Base-by-base conservation (phyloP, 2,888 invertebrate species). In the Ophion slaviceki region DNA sequence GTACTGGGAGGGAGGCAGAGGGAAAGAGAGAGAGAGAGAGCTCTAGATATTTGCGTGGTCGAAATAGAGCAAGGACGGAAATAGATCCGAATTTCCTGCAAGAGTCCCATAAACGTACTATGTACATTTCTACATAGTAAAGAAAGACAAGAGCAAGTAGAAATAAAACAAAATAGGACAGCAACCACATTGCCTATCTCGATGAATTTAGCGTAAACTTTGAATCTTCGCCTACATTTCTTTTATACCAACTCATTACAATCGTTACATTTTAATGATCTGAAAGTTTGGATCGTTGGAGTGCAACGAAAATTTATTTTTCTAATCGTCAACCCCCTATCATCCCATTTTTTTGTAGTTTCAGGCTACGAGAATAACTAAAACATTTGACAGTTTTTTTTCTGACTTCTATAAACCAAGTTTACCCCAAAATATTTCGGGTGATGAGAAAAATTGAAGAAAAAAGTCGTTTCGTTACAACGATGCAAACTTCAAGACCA, bases 31-130 rank as follows among this genome's bases (percentile, higher is more conserved):
- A 64, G 61, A 64, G 59, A 74, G 80, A 75, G 84, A 88, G 90
- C 89, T 89, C 87, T 87, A 89, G 88, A 90, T 90, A 88, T 88
- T 82, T 68, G 72, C 75, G 86, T 64, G 86, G 87, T 87, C 80
- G 84, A 90, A 90, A 89, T 88, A 87, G 89, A 89, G 82, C 84
- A 84, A 86, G 84, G 70, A 74, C 86, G 68, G 79, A 89, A 90
- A 90, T 90, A 90, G 87, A 89, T 70, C 36, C 45, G 84, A 76
- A 87, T 87, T 84, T 84, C 80, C 82, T 79, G 85, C 80, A 75
- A 86, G 86, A 87, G 86, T 85, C 85, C 86, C 86, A 88, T 86
- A 87, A 87, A 80, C 20, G 77, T 80, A 70, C 61, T 64, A 24
- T 72, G 67, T 59, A 36, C 71, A 4, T 11, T 61, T 24, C 24